Evolutionary conservation across 2,113 vertebrate species (phyloP).

Genomic region (Herpetotheres cachinnans): DNA sequence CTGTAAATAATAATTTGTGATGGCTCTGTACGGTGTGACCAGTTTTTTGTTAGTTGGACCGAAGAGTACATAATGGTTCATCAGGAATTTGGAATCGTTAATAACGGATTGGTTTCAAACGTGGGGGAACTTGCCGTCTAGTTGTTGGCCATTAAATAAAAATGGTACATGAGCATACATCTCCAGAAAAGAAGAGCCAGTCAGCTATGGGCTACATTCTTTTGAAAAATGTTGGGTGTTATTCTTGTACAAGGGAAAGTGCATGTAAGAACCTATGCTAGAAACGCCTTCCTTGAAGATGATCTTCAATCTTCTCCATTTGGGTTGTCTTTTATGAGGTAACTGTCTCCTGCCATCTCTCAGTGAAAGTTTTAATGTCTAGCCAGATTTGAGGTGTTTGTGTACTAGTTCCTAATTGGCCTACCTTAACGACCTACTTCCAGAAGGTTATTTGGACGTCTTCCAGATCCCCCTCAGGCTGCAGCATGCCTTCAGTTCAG

Average conservation of each 20-base stretch:
- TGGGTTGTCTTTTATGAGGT: not conserved
- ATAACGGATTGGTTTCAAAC: not conserved
- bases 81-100: not conserved
- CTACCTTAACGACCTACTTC: not conserved
- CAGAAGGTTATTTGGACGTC: not conserved
- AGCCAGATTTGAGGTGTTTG: not conserved
- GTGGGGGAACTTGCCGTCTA: not conserved
- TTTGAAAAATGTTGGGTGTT: not conserved
- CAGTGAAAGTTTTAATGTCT: not conserved
- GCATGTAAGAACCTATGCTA: not conserved
- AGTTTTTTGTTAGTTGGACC: accelerated
- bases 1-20: not conserved
- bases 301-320: not conserved
- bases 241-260: not conserved
- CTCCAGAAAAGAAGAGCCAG: not conserved
- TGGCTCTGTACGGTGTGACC: not conserved
- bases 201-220: not conserved
- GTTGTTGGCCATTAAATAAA: not conserved
- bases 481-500: not conserved
- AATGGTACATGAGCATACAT: accelerated
- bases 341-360: not conserved
- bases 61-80: no score
- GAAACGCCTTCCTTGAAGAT: not conserved
- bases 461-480: not conserved
- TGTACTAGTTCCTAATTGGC: not conserved